Percentiles rank a stretch among this genome's conserved stretches.
Evolutionary conservation across 2,888 invertebrate species (phyloP).

Genomic region (Axea sp.): DNA sequence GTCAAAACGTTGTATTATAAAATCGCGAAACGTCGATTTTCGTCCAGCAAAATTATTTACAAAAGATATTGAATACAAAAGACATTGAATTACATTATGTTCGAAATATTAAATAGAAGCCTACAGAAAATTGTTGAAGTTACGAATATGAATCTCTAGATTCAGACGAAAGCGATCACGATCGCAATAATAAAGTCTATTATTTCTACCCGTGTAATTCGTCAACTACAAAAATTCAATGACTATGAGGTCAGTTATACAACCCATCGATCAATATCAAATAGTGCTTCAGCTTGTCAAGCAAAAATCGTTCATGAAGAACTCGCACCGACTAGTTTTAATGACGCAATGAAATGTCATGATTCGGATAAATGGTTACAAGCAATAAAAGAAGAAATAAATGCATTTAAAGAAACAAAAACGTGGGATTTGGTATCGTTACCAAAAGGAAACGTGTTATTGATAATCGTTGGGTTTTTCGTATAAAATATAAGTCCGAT

Average conservation of each 20-base stretch:
- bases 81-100: too few species aligned
- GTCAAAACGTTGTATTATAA: slow-evolving; percentile 24
- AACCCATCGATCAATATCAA: background rate
- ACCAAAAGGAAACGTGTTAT: slow-evolving; percentile 1
- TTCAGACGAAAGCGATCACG: too few species aligned
- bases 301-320: slow-evolving; percentile 8
- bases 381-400: slow-evolving; percentile 59
- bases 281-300: slow-evolving; percentile 21
- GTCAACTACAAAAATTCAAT: background rate
- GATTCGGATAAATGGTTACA: slow-evolving; percentile 56
- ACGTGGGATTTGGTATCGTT: slow-evolving; percentile 2
- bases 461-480: slow-evolving; percentile 8
- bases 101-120: too few species aligned
- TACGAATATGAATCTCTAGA: too few species aligned
- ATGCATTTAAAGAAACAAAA: slow-evolving; percentile 20
- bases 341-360: slow-evolving; percentile 18
- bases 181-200: too few species aligned
- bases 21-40: slow-evolving; percentile 40
- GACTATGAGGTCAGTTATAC: slow-evolving; percentile 1
- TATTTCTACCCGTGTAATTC: too few species aligned
- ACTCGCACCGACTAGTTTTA: slow-evolving; percentile 9
- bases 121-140: too few species aligned
- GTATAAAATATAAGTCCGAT: slow-evolving; percentile 1
- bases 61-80: too few species aligned
- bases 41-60: slow-evolving; percentile 40